Evolutionary conservation across 2,797 vertebrate genomes (phyloP).

Genomic region (Cuculus canorus): DNA sequence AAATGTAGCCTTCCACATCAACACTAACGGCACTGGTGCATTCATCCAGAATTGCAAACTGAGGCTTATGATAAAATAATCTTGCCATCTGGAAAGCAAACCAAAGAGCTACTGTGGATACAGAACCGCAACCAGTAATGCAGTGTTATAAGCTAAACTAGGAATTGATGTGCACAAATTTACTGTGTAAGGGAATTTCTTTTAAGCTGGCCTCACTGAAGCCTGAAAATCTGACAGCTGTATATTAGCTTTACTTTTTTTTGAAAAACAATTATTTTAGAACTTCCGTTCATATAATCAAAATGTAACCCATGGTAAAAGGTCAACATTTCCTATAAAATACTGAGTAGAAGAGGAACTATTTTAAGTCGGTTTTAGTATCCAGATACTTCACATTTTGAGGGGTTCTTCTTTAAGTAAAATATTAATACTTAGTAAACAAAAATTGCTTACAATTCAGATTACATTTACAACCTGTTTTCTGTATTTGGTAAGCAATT

Average conservation of each 20-base stretch:
- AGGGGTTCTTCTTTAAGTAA: neutral
- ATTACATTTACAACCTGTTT: neutral
- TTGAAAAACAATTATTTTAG: neutral
- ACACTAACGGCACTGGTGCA: conserved; percentile 98
- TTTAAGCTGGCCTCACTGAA: neutral
- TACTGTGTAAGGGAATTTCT: neutral
- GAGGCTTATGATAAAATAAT: conserved; percentile 97
- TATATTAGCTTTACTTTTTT: neutral
- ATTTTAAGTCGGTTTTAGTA: neutral
- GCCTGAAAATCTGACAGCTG: neutral
- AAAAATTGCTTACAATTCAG: neutral
- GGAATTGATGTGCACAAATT: neutral
- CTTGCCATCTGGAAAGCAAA: conserved; percentile 89
- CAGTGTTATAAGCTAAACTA: neutral
- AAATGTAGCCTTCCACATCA: conserved; percentile 97
- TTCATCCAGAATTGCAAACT: conserved; percentile 98
- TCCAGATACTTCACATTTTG: neutral
- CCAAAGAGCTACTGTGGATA: conserved; percentile 5
- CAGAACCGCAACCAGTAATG: neutral
- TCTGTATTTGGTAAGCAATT: neutral
- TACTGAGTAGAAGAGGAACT: neutral
- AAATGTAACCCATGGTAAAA: neutral
- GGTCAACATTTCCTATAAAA: neutral
- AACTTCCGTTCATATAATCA: neutral
- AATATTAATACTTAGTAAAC: neutral